Base-by-base conservation (phyloP, 2,888 invertebrate species). In the Crioceris asparagi region DNA sequence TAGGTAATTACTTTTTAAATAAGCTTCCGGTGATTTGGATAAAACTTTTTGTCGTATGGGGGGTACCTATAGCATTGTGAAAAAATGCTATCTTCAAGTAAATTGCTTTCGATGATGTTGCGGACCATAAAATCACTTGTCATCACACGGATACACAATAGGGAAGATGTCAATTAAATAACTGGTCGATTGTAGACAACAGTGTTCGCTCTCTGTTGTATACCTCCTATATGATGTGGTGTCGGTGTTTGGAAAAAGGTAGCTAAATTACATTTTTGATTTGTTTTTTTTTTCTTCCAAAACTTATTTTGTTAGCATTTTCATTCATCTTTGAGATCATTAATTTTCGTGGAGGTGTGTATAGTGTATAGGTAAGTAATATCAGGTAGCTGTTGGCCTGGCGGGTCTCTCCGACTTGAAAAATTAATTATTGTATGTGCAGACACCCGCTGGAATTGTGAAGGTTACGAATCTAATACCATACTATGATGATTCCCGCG, bases 221-320 rank as follows among this genome's bases (percentile, higher is more conserved):
- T n/a, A n/a, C n/a, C n/a, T n/a, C n/a, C n/a, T n/a, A n/a, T n/a
- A n/a, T n/a, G n/a, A n/a, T n/a, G n/a, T n/a, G n/a, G n/a, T 15
- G 27, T 15, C 27, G 15, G 10, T 15, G 7, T 12, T 14, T 15
- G 12, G 45, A 53, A 52, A 52, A 50, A 48, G 46, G 44, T 49
- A 44, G 45, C 44, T 51, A 54, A 55, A 56, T 55, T 54, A 53
- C 52, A 53, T 55, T 55, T 55, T 53, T 53, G 54, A 54, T 55
- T 54, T 51, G 48, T 53, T 55, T 54, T 50, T 55, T 51, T 41
- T 49, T 45, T n/a, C n/a, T n/a, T n/a, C n/a, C n/a, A n/a, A n/a
- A n/a, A n/a, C n/a, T n/a, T 38, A 45, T 43, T 47, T 44, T 45
- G 48, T 49, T 48, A 45, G 47, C 46, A 52, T 51, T 52, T 55